Conservation (phyloP, 2,113 vertebrate genomes). For the Mirounga angustirostris region DNA sequence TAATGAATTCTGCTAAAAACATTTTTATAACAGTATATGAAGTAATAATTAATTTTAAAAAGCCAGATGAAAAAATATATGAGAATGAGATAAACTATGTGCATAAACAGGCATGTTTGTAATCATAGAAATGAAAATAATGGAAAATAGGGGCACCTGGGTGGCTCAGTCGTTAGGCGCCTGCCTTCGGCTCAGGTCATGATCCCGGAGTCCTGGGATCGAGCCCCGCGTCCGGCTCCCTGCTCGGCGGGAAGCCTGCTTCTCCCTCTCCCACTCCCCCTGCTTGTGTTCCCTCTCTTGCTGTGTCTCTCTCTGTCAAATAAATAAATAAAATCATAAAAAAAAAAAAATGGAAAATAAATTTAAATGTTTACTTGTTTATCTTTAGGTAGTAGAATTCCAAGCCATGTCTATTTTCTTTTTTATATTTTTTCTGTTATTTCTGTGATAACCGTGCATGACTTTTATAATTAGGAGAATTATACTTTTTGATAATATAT, state of each 20-base stretch:
- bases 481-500: not conserved
- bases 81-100: not conserved
- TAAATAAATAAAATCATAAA: no score
- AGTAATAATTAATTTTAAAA: not conserved
- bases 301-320: no score
- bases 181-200: no score
- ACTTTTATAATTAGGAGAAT: slow-evolving; percentile 37
- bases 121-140: not conserved
- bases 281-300: no score
- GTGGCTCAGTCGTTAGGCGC: no score
- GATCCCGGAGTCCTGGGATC: no score
- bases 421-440: not conserved
- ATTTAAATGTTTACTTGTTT: not conserved
- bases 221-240: no score
- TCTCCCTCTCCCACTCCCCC: no score
- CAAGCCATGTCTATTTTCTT: slow-evolving; percentile 17
- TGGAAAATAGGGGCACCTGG: not conserved
- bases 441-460: not conserved
- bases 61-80: not conserved
- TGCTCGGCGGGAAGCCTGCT: no score
- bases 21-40: not conserved
- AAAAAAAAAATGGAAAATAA: not conserved
- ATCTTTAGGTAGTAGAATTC: not conserved
- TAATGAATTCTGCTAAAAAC: not conserved
- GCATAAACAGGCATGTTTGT: not conserved